A percentile compares a stretch with the other conserved stretches of the same genome.
Evolutionary conservation across 1,140 invertebrate species (phyloP).

Genomic region (Ostrea denselamellosa): DNA sequence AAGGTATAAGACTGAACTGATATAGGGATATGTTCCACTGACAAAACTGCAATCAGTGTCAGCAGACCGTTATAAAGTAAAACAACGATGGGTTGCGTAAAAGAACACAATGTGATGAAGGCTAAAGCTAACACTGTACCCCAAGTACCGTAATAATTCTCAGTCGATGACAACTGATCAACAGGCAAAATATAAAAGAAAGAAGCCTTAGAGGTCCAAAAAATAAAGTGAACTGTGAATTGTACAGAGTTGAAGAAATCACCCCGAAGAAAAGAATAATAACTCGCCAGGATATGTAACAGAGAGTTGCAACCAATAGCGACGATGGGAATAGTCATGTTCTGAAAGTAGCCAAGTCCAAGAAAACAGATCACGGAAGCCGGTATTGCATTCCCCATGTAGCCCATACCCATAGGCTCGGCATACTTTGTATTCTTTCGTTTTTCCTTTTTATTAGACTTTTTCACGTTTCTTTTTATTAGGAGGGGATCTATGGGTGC

Average conservation of each 20-base stretch:
- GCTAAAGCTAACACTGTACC: constrained; percentile 59
- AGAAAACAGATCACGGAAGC: constrained; percentile 64
- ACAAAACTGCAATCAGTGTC: constrained; percentile 59
- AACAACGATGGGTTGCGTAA: constrained; percentile 58
- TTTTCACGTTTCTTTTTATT: constrained; percentile 56
- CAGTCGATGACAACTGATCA: constrained; percentile 47
- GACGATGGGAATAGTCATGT: constrained; percentile 65
- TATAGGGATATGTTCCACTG: constrained; percentile 65
- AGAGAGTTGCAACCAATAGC: constrained; percentile 62
- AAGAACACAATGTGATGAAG: constrained; percentile 59
- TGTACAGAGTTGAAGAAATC: constrained; percentile 67
- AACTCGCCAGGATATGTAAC: constrained; percentile 65
- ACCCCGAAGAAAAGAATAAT: constrained; percentile 68
- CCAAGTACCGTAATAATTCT: constrained; percentile 69
- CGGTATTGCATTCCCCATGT: constrained; percentile 68
- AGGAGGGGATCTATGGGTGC: constrained; percentile 67
- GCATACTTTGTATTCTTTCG: constrained; percentile 71
- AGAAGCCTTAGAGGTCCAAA: constrained; percentile 62
- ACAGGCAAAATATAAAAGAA: constrained; percentile 57
- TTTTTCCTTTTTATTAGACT: constrained; percentile 63
- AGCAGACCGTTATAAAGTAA: constrained; percentile 68
- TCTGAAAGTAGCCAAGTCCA: constrained; percentile 66
- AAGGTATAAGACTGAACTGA: constrained; percentile 65
- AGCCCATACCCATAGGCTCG: constrained; percentile 72
- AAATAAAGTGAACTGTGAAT: constrained; percentile 65